Base-by-base conservation (phyloP, 2,888 invertebrate species). In the Trypoxylon attenuatum region DNA sequence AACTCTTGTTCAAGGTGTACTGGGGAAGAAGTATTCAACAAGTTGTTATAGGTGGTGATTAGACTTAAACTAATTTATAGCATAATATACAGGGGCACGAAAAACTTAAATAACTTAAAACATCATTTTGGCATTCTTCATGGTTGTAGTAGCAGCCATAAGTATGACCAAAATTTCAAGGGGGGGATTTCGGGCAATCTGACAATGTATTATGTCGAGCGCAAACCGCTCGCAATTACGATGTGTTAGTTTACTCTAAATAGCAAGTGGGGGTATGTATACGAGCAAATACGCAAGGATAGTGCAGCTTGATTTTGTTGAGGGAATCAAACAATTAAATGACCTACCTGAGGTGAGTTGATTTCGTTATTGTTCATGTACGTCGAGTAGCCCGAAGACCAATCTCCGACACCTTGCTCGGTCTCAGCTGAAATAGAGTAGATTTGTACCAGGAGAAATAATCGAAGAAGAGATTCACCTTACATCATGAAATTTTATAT, bases 301-400 rank as follows among this genome's bases (percentile, higher is more conserved):
- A n/a, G n/a, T n/a, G n/a, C n/a, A n/a, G n/a, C n/a, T n/a, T n/a
- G n/a, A n/a, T n/a, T n/a, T n/a, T n/a, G n/a, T n/a, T n/a, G n/a
- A n/a, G n/a, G n/a, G n/a, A n/a, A n/a, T n/a, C n/a, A n/a, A n/a
- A n/a, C n/a, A n/a, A 22, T 6, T 29, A 13, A 25, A 27, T 29
- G 51, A 63, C 62, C 27, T 83, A 87, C 87, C 80, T 87, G 85
- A n/a, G 82, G 79, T 10, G 85, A 82, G 73, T 83, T 85, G 16
- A 81, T 73, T 39, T 79, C 78, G 49, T 79, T 69, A 52, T 52
- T 74, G 39, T 69, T 73, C 2, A 77, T 59, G 46, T 69, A 75
- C n/a, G 73, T 77, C 19, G 73, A 65, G 22, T 81, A 84, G 27
- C 73, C 77, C 8, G 76, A 64, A 5, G 83, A 67, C 80, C 84